Conservation (phyloP, 2,797 vertebrate genomes). For the Australoheros facetus region DNA sequence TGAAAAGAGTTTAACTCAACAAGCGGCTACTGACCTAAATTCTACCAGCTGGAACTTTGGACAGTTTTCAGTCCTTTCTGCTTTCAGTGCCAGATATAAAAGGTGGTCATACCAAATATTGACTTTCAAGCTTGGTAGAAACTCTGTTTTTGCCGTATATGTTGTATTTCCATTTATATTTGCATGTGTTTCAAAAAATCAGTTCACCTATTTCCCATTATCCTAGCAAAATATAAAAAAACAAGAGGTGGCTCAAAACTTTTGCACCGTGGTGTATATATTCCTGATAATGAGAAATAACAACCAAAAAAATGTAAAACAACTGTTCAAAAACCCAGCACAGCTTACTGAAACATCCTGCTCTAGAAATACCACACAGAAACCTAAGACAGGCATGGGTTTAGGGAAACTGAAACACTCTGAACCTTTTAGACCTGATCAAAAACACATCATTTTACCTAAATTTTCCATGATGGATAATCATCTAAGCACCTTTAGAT, state of each 20-base stretch:
- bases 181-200: too few species aligned
- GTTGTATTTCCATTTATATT: too few species aligned
- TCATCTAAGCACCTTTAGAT: background rate
- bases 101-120: background rate
- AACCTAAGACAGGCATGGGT: background rate
- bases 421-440: background rate
- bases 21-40: constrained; percentile 79
- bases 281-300: background rate
- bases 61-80: constrained; percentile 56
- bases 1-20: constrained; percentile 56
- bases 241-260: background rate
- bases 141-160: too few species aligned
- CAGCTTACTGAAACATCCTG: background rate
- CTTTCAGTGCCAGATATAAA: constrained; percentile 39
- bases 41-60: constrained; percentile 75
- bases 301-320: background rate
- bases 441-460: background rate
- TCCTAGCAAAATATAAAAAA: background rate
- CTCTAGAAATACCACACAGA: background rate
- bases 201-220: background rate
- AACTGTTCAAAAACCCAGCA: background rate
- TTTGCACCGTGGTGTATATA: too few species aligned
- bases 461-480: background rate
- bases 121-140: background rate
- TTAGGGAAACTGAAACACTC: background rate